phyloP scores from a whole-genome alignment of 2,888 invertebrate genomes.

The Tiphia femorata region DNA sequence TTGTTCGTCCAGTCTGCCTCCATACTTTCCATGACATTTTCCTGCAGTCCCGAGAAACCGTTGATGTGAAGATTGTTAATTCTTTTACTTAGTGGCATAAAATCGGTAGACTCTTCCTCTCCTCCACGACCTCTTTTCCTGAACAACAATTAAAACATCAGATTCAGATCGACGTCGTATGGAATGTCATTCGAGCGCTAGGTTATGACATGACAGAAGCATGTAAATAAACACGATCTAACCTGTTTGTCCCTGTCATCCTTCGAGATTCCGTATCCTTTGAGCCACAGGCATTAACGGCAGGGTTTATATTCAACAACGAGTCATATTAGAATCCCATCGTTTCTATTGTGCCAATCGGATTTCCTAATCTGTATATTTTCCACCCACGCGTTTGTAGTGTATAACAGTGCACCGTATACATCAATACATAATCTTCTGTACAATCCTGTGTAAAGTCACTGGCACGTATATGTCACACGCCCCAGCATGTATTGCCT shows the following conservation, averaged over 20 bases:
- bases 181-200: not conserved
- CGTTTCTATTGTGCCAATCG: too few relatives aligned
- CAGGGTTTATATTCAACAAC: too few relatives aligned
- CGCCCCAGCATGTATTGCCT: too few relatives aligned
- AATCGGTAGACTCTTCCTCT: constrained; percentile 81
- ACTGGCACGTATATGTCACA: too few relatives aligned
- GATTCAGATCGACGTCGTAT: not conserved
- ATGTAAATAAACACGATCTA: constrained; percentile 54
- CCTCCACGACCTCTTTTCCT: constrained; percentile 82
- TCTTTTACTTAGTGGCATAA: constrained; percentile 89
- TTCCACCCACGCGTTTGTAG: too few relatives aligned
- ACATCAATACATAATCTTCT: too few relatives aligned
- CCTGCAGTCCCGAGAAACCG: constrained; percentile 62
- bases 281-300: too few relatives aligned
- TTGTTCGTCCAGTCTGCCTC: constrained; percentile 57
- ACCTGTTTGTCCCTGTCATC: constrained; percentile 65
- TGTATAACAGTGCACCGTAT: too few relatives aligned
- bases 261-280: constrained; percentile 22
- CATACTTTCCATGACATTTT: constrained; percentile 49
- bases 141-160: constrained; percentile 34
- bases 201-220: constrained; percentile 17
- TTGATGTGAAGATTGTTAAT: constrained; percentile 91
- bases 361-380: too few relatives aligned
- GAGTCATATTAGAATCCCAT: too few relatives aligned
- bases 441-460: too few relatives aligned